Base-by-base conservation (phyloP, 2,797 vertebrate genomes). In the Bovichtus diacanthus region DNA sequence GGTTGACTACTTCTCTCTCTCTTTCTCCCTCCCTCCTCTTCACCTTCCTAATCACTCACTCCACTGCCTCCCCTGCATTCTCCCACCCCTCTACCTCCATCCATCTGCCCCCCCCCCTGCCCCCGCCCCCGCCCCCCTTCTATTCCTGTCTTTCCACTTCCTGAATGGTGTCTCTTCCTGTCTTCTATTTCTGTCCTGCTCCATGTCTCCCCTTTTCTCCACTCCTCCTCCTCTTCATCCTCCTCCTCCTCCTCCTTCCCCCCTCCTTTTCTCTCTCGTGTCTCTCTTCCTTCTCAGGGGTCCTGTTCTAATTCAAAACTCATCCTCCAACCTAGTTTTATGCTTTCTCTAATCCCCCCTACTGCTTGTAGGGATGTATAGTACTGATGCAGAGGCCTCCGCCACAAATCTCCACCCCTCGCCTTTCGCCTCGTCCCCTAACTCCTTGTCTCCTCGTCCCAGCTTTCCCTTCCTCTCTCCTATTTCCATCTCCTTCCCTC, bases 241-340 rank as follows among this genome's bases (percentile, higher is more conserved):
- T 49, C 61, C 74, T 73, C 70, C 74, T n/a, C n/a, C n/a, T n/a
- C n/a, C n/a, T 85, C 82, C 68, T 82, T 31, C 74, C 21, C 43
- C 41, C 21, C 47, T 29, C 70, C 62, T 84, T 86, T 54, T 16
- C 25, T 29, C 55, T 49, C 72, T 25, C 8, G 38, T 55, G 74
- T 89, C 81, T 50, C 87, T 88, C 78, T 87, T 92, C 88, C 79
- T 92, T 92, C 94, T 95, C 95, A 91, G 88, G 94, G 94, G 95
- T 94, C 92, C 93, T 94, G 94, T 92, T 94, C 95, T 94, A 95
- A 93, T 95, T 95, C 93, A 87, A 83, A 69, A 74, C 86, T 92
- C 90, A 90, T 93, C 82, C 88, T 91, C 86, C 93, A 95, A 93
- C 94, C 94, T 92, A 94, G 84, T 94, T 94, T 92, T 74, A 86